Conservation (phyloP, 2,888 invertebrate genomes). For the Cordilura impudica region DNA sequence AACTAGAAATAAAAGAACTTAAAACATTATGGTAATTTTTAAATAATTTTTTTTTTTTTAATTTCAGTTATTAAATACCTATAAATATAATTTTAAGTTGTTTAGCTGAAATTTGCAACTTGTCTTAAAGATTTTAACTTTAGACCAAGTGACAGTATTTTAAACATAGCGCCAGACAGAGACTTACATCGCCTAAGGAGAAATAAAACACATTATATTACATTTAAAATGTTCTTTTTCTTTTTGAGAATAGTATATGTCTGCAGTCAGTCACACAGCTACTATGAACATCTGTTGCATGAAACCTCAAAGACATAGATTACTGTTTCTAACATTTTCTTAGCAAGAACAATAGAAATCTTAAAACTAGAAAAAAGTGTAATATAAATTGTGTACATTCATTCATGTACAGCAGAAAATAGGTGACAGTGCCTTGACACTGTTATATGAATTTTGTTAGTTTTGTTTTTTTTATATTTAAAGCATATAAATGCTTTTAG, state of each 20-base stretch:
- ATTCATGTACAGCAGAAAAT: not conserved
- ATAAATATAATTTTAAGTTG: too few relatives aligned
- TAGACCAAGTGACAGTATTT: too few relatives aligned
- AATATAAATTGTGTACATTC: not conserved
- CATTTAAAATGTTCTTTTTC: not conserved
- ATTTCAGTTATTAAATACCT: too few relatives aligned
- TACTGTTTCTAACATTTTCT: slow-evolving; percentile 5
- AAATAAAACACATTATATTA: not conserved
- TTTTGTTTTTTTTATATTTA: not conserved
- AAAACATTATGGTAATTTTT: too few relatives aligned
- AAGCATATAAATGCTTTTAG: not conserved
- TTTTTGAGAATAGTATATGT: not conserved
- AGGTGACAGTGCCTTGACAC: slow-evolving; percentile 44
- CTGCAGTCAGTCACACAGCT: not conserved
- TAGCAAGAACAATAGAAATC: not conserved
- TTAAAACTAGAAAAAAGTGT: not conserved
- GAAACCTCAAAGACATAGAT: not conserved
- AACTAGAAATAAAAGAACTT: too few relatives aligned
- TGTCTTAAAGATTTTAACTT: too few relatives aligned
- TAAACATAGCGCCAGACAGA: too few relatives aligned
- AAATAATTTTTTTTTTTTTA: too few relatives aligned
- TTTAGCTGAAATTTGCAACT: too few relatives aligned
- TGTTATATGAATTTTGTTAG: slow-evolving; percentile 23
- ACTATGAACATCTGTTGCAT: slow-evolving; percentile 32
- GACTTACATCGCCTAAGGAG: too few relatives aligned